Conservation (phyloP, 1,140 invertebrate genomes). For the Trinorchestia longiramus region DNA sequence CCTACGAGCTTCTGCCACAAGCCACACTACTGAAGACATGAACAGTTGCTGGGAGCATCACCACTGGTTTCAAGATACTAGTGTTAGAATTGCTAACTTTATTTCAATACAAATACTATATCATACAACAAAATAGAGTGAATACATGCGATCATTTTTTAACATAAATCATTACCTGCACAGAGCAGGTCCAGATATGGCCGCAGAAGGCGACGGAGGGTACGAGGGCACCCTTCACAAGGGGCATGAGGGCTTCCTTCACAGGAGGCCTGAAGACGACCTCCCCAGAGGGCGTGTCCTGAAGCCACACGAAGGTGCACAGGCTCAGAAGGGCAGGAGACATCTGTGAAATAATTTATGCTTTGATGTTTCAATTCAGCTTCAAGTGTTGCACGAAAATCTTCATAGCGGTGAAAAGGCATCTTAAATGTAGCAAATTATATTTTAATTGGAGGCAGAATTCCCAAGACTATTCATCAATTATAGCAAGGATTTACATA, state of each 20-base stretch:
- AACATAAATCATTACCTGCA: background rate
- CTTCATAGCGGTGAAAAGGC: background rate
- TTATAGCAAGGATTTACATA: no score
- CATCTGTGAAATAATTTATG: background rate
- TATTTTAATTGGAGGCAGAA: no score
- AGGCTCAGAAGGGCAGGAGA: no score
- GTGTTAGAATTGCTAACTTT: no score
- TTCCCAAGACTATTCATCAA: no score
- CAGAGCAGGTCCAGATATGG: background rate
- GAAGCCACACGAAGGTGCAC: no score
- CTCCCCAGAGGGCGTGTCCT: background rate
- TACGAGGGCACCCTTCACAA: background rate
- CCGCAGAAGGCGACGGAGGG: background rate
- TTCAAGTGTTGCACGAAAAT: background rate
- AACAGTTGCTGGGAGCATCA: no score
- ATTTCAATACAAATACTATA: no score
- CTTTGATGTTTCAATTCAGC: background rate
- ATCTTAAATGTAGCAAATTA: background rate
- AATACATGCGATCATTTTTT: background rate
- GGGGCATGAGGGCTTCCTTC: background rate
- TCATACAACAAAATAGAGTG: background rate
- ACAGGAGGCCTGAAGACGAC: background rate
- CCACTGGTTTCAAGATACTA: no score
- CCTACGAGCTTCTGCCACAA: no score
- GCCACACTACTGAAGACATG: no score